These are phyloP conservation scores for Sminthurides aquaticus DNA, from an alignment of 2,888 invertebrate species.

Conservation along the genomic window DNA sequence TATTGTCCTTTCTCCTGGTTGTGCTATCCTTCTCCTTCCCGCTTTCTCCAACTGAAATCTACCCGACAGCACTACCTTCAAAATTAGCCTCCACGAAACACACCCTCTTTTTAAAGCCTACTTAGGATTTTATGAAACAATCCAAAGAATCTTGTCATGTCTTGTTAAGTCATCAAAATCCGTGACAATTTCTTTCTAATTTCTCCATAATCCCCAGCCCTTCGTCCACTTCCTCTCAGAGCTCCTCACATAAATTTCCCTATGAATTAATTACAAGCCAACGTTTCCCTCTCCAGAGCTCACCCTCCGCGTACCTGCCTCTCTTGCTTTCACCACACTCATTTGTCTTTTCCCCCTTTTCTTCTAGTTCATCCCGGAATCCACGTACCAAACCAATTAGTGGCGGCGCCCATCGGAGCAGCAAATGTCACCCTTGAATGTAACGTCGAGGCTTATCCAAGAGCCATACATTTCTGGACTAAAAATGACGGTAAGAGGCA, in stretches of 20 bases:
- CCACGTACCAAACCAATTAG: slow-evolving; percentile 84
- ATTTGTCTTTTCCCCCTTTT: not conserved
- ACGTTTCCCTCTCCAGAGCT: not conserved
- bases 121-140: not conserved
- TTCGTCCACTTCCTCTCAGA: not conserved
- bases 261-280: slow-evolving; percentile 2
- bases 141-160: not conserved
- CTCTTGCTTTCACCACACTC: not conserved
- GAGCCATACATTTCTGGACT: slow-evolving; percentile 75
- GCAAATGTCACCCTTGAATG: slow-evolving; percentile 82
- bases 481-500: slow-evolving; percentile 74
- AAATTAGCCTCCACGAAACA: too few relatives aligned
- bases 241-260: not conserved
- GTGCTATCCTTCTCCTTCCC: too few relatives aligned
- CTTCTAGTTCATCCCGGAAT: slow-evolving; percentile 77
- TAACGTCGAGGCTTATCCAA: slow-evolving; percentile 78
- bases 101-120: not conserved
- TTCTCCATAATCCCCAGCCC: not conserved
- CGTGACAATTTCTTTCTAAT: slow-evolving; percentile 7
- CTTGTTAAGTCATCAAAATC: slow-evolving; percentile 8
- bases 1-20: not conserved
- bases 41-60: too few relatives aligned
- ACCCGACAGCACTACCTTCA: too few relatives aligned
- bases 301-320: too few relatives aligned
- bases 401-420: slow-evolving; percentile 77